These are phyloP conservation scores for Coilia nasus DNA, from an alignment of 2,797 vertebrate species.

Conservation along the genomic window DNA sequence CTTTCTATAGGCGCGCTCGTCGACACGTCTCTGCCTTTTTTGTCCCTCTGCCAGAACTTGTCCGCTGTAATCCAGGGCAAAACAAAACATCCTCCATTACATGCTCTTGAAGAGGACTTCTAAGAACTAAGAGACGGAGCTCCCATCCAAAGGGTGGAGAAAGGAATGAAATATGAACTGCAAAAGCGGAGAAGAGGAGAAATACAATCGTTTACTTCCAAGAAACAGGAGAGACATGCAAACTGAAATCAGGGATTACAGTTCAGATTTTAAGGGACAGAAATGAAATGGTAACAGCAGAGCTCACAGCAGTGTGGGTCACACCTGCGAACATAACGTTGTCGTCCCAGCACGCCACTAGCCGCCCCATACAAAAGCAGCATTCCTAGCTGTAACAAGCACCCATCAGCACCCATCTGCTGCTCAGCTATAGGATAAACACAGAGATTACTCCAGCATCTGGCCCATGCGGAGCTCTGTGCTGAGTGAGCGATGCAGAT, in stretches of 20 bases:
- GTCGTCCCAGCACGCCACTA: too few species aligned
- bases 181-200: neutral
- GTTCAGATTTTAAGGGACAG: neutral
- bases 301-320: neutral
- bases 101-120: slow-evolving; percentile 1
- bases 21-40: slow-evolving; percentile 43
- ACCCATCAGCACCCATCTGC: neutral
- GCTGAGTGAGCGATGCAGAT: neutral
- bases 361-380: too few species aligned
- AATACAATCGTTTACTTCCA: too few species aligned
- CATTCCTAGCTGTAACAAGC: too few species aligned
- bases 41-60: slow-evolving; percentile 57
- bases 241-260: neutral
- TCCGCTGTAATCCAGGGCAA: slow-evolving; percentile 47
- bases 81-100: slow-evolving; percentile 24
- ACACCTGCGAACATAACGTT: neutral
- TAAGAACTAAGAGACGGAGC: neutral
- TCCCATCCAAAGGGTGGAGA: too few species aligned
- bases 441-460: neutral
- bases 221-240: too few species aligned
- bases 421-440: neutral
- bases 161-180: neutral
- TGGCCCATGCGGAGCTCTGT: neutral
- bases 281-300: neutral
- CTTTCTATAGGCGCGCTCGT: slow-evolving; percentile 54